Evolutionary conservation across 2,113 vertebrate genomes (phyloP).

Genomic region (Dicerorhinus sumatrensis): DNA sequence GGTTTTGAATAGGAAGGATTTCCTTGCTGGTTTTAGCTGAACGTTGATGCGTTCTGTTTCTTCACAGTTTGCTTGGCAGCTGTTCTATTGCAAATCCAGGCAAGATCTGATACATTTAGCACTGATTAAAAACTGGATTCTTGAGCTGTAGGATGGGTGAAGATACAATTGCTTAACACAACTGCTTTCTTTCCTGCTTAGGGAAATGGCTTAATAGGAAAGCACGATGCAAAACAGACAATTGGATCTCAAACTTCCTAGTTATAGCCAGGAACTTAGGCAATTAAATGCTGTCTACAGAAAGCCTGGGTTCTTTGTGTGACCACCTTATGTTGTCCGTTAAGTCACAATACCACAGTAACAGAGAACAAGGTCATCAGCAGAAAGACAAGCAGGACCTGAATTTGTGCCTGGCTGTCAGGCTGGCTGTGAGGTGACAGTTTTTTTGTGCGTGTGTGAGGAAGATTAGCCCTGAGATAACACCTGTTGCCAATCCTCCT

Average conservation of each 20-base stretch:
- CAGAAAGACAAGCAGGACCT: background rate
- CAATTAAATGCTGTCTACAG: background rate
- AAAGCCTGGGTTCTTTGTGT: background rate
- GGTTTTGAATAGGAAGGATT: constrained; percentile 43
- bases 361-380: background rate
- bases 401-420: background rate
- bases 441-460: background rate
- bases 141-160: constrained; percentile 23
- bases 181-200: background rate
- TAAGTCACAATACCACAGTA: background rate
- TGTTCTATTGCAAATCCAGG: constrained; percentile 58
- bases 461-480: too few species aligned
- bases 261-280: background rate
- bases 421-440: background rate
- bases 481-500: too few species aligned
- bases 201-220: background rate
- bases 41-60: background rate
- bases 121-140: constrained; percentile 66
- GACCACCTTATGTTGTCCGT: background rate
- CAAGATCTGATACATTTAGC: constrained; percentile 66
- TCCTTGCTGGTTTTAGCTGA: constrained; percentile 45
- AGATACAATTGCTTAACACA: background rate
- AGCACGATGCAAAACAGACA: background rate
- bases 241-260: background rate
- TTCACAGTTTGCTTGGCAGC: constrained; percentile 60